These are phyloP conservation scores for Acanthosoma haemorrhoidale DNA, from an alignment of 2,888 invertebrate genomes.

Conservation along the genomic window DNA sequence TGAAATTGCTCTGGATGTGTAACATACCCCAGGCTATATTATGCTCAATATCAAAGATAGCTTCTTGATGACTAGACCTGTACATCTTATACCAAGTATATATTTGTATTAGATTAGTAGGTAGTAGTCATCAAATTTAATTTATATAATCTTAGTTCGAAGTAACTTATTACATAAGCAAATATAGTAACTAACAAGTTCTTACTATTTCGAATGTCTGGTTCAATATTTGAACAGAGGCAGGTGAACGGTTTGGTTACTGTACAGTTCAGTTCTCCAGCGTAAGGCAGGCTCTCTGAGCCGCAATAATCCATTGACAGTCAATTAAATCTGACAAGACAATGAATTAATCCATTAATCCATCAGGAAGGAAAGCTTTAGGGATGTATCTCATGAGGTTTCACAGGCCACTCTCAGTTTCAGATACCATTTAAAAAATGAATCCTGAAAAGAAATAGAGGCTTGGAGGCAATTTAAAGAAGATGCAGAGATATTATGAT, in stretches of 20 bases:
- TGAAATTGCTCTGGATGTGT: slow-evolving; percentile 70
- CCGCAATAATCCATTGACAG: too few relatives aligned
- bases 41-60: slow-evolving; percentile 58
- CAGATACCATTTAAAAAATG: too few relatives aligned
- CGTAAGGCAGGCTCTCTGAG: not conserved
- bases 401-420: too few relatives aligned
- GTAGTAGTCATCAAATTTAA: too few relatives aligned
- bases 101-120: too few relatives aligned
- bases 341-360: too few relatives aligned
- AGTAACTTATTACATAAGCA: not conserved
- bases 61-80: slow-evolving; percentile 53
- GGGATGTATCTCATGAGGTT: too few relatives aligned
- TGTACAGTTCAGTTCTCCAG: slow-evolving; percentile 29
- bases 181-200: not conserved
- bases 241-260: slow-evolving; percentile 33
- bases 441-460: too few relatives aligned
- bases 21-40: slow-evolving; percentile 75
- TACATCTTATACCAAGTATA: slow-evolving; percentile 27
- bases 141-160: not conserved
- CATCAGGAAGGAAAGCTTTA: too few relatives aligned
- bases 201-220: slow-evolving; percentile 33
- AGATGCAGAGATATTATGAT: too few relatives aligned
- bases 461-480: too few relatives aligned
- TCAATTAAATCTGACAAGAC: too few relatives aligned
- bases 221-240: slow-evolving; percentile 26